Conservation (phyloP, 2,113 vertebrate species). For the Sclerurus mexicanus region DNA sequence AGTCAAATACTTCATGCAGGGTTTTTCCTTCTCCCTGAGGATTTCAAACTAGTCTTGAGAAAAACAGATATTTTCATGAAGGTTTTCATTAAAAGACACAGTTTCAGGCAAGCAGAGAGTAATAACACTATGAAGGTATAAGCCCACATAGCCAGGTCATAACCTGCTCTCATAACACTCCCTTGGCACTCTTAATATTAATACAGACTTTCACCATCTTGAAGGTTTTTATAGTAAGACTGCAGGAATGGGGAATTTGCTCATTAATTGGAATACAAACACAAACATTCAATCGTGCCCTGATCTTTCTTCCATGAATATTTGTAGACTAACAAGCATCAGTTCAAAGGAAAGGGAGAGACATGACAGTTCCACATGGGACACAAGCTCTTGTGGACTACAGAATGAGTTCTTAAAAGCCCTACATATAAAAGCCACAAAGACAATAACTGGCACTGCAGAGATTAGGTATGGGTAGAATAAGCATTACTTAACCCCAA, state of each 20-base stretch:
- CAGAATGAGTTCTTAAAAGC: not conserved
- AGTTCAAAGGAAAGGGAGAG: not conserved
- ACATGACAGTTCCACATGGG: not conserved
- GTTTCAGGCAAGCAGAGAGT: not conserved
- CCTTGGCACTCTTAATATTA: not conserved
- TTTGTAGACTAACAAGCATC: not conserved
- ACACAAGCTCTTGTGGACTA: not conserved
- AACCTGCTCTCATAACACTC: not conserved
- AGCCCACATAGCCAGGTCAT: not conserved
- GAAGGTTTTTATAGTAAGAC: not conserved
- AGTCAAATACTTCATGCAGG: not conserved
- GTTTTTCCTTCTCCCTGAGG: not conserved
- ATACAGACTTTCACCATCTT: not conserved
- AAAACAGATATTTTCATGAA: not conserved
- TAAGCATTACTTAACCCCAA: not conserved
- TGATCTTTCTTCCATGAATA: not conserved
- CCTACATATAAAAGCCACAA: not conserved
- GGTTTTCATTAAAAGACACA: not conserved
- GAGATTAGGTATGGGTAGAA: not conserved
- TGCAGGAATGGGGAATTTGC: fast-evolving
- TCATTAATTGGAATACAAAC: not conserved
- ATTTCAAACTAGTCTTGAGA: not conserved
- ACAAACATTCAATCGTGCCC: not conserved
- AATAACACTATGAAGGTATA: not conserved
- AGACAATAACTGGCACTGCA: not conserved